A percentile compares a stretch with the other conserved stretches of the same genome.
Conservation (phyloP, 2,888 invertebrate species). For the Chrysodeixis includens region DNA sequence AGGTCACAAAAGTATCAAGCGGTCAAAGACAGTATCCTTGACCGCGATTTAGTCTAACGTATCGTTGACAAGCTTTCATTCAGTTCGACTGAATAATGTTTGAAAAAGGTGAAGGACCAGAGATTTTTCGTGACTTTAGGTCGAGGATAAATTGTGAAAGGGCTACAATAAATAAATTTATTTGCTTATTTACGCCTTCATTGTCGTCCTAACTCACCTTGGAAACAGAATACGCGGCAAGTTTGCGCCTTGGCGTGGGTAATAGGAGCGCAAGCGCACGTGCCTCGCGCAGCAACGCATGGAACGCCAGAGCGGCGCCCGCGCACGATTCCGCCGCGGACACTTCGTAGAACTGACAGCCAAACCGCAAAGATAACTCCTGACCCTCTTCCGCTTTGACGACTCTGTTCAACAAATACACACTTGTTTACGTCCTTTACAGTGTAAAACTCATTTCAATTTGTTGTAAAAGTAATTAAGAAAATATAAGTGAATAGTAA, state of each 20-base stretch:
- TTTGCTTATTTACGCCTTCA: not conserved
- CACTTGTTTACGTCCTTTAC: not conserved
- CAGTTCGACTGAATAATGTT: not conserved
- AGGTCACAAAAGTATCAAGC: conserved; percentile 1
- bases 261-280: conserved; percentile 92
- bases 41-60: conserved; percentile 2
- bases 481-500: conserved; percentile 5
- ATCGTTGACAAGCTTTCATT: conserved; percentile 1
- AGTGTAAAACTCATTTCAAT: not conserved
- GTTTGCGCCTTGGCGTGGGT: conserved; percentile 91
- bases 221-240: conserved; percentile 94
- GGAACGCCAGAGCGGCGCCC: conserved; percentile 94
- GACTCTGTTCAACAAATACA: conserved; percentile 86
- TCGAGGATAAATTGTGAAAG: not conserved
- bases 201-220: conserved; percentile 85
- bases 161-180: not conserved
- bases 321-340: conserved; percentile 95
- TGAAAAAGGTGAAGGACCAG: not conserved
- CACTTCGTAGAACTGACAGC: conserved; percentile 95
- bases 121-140: not conserved
- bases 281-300: conserved; percentile 93
- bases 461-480: conserved; percentile 9
- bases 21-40: conserved; percentile 4
- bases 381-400: conserved; percentile 95
- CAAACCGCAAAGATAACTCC: conserved; percentile 93